Conservation (phyloP, 2,113 vertebrate genomes). For the Anas platyrhynchos region DNA sequence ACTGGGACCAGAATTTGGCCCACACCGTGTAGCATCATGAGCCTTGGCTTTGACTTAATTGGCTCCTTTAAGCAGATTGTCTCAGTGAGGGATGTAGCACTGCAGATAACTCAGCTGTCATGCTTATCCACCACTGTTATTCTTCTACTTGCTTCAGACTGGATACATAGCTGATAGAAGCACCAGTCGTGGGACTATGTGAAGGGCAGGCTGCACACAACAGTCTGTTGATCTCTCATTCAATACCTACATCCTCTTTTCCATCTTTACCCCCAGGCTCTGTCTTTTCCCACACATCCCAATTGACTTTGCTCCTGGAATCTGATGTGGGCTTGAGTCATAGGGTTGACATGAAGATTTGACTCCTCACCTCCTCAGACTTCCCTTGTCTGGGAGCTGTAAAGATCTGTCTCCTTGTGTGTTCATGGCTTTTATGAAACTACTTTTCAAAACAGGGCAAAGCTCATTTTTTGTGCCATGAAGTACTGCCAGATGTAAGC, state of each 20-base stretch:
- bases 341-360: neutral
- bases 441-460: neutral
- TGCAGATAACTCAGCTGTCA: neutral
- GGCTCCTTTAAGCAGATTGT: neutral
- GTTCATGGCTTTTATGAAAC: neutral
- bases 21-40: rapidly evolving
- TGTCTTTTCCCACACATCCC: neutral
- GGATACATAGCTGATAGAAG: neutral
- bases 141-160: neutral
- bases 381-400: neutral
- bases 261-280: neutral
- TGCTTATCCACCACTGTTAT: neutral
- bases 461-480: neutral
- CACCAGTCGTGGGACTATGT: neutral
- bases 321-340: constrained; percentile 32
- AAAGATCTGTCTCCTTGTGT: neutral
- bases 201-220: neutral
- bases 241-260: neutral
- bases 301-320: neutral
- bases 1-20: neutral
- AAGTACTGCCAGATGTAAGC: neutral
- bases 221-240: neutral
- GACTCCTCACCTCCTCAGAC: neutral
- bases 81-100: neutral
- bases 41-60: neutral